These are phyloP conservation scores for Australoheros scitulus DNA, from an alignment of 2,113 vertebrate genomes.

Conservation along the genomic window DNA sequence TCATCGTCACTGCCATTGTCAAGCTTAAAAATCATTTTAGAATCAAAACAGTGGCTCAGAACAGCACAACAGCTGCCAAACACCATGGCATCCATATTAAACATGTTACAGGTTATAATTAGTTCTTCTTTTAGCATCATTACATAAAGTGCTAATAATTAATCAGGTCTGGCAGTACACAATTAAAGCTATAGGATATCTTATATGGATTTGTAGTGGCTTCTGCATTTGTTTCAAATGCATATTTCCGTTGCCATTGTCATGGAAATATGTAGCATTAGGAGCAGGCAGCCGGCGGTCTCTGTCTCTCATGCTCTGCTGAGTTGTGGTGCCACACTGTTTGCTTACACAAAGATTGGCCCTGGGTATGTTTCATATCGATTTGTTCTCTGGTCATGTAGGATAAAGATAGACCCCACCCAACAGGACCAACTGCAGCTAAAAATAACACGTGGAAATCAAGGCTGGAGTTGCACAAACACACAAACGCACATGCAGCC, in stretches of 20 bases:
- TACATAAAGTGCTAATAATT: neutral
- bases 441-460: slow-evolving; percentile 70
- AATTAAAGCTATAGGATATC: too few species aligned
- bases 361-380: slow-evolving; percentile 57
- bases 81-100: too few species aligned
- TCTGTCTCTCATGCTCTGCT: slow-evolving; percentile 14
- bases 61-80: too few species aligned
- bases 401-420: slow-evolving; percentile 71
- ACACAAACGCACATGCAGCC: neutral
- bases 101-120: neutral
- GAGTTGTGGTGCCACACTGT: slow-evolving; percentile 26
- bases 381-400: slow-evolving; percentile 66
- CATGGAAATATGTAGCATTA: neutral
- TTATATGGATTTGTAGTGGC: neutral
- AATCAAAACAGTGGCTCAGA: neutral
- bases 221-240: neutral
- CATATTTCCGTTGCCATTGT: neutral
- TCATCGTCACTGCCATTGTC: neutral
- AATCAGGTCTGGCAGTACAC: neutral
- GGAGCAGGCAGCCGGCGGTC: neutral
- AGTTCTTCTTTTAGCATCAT: neutral
- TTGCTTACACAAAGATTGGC: slow-evolving; percentile 43
- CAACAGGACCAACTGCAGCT: slow-evolving; percentile 47
- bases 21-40: neutral
- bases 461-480: slow-evolving; percentile 23